Evolutionary conservation across 2,888 invertebrate species (phyloP).

Genomic region (Gymnocheta viridis): DNA sequence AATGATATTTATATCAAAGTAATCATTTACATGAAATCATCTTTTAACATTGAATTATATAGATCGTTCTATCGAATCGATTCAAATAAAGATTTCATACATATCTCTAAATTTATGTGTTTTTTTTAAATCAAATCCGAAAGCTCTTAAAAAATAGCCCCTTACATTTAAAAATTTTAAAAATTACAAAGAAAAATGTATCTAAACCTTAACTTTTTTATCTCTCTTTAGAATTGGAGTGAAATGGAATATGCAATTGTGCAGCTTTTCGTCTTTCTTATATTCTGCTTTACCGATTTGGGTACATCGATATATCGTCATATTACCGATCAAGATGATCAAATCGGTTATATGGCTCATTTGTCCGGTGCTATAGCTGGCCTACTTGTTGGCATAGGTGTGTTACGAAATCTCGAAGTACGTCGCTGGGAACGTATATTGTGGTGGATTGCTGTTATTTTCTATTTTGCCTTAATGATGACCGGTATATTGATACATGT

Average conservation of each 20-base stretch:
- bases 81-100: too few species aligned
- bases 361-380: conserved; percentile 95
- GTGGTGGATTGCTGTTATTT: conserved; percentile 90
- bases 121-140: too few species aligned
- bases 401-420: conserved; percentile 91
- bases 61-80: too few species aligned
- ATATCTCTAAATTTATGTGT: too few species aligned
- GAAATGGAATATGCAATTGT: conserved; percentile 97
- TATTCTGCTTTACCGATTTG: conserved; percentile 92
- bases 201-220: too few species aligned
- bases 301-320: conserved; percentile 96
- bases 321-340: conserved; percentile 86
- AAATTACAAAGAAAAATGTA: too few species aligned
- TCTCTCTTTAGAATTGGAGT: conserved; percentile 90
- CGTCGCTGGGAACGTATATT: conserved; percentile 90
- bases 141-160: too few species aligned
- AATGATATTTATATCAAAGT: too few species aligned
- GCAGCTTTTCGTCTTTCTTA: conserved; percentile 90
- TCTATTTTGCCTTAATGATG: conserved; percentile 87
- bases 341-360: conserved; percentile 97
- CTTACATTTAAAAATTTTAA: too few species aligned
- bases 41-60: too few species aligned
- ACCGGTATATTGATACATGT: conserved; percentile 89
- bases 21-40: too few species aligned
- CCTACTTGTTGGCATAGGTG: conserved; percentile 89